Evolutionary conservation across 2,797 vertebrate species (phyloP).

Genomic region (Cyprinella venusta): DNA sequence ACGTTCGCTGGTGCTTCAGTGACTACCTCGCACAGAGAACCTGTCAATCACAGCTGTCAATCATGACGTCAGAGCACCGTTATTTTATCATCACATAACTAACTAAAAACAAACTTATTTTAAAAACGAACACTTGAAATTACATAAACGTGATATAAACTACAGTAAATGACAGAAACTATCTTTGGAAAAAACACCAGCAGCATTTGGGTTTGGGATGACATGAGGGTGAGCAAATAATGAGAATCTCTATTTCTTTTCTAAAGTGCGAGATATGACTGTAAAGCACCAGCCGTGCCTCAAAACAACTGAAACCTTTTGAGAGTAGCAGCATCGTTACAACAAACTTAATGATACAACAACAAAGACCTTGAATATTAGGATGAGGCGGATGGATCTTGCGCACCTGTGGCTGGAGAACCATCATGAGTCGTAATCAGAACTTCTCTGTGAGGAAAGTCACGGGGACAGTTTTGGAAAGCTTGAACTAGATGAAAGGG

Average conservation of each 20-base stretch:
- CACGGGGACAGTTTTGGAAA: slow-evolving; percentile 63
- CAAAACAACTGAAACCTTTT: slow-evolving; percentile 2
- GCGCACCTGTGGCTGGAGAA: slow-evolving; percentile 36
- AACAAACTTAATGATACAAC: slow-evolving; percentile 15
- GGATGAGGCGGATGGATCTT: not conserved
- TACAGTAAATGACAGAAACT: no score
- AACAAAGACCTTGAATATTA: slow-evolving; percentile 19
- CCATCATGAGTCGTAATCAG: slow-evolving; percentile 37
- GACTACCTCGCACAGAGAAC: no score
- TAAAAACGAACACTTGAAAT: no score
- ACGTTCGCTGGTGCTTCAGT: no score
- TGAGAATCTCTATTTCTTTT: not conserved
- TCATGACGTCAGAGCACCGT: no score
- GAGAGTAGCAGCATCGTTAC: not conserved
- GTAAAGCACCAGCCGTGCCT: not conserved
- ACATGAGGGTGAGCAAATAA: slow-evolving; percentile 12
- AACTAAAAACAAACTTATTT: no score
- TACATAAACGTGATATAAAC: no score
- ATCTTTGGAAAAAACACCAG: no score
- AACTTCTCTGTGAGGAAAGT: slow-evolving; percentile 45
- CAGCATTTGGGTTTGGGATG: not conserved
- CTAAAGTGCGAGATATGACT: slow-evolving; percentile 3
- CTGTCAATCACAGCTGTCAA: no score
- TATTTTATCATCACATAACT: no score
- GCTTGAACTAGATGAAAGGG: slow-evolving; percentile 64